Conservation (phyloP, 2,113 vertebrate species). For the Rattus rattus region DNA sequence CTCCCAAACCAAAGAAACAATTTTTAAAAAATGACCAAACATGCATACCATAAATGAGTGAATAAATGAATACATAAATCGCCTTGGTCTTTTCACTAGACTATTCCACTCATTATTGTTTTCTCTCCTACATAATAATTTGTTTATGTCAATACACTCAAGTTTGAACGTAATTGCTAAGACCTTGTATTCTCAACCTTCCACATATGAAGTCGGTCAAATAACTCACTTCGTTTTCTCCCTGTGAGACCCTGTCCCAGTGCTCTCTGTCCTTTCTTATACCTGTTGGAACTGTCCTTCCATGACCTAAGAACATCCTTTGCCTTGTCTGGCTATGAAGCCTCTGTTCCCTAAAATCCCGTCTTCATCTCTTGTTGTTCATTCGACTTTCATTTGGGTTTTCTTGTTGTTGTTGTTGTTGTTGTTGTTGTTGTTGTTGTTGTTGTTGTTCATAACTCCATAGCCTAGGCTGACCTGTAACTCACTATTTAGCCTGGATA, state of each 20-base stretch:
- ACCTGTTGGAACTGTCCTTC: neutral
- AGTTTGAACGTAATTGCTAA: neutral
- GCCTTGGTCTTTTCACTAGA: neutral
- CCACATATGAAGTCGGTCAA: neutral
- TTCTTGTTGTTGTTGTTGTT: neutral
- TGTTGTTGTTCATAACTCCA: neutral
- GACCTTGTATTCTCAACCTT: neutral
- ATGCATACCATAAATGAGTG: neutral
- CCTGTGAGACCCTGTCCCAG: neutral
- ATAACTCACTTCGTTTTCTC: neutral
- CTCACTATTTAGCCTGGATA: neutral
- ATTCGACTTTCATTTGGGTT: neutral
- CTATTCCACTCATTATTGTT: neutral
- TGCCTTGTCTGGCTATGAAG: neutral
- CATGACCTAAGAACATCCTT: neutral
- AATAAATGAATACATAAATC: neutral
- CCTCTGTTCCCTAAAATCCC: neutral
- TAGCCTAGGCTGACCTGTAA: neutral
- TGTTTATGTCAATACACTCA: neutral
- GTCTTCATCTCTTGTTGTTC: neutral
- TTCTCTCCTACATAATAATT: constrained; percentile 9
- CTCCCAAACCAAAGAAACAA: neutral
- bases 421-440: neutral
- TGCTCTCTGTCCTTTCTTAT: neutral
- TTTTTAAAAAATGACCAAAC: neutral